These are phyloP conservation scores for Rhizomys pruinosus DNA, from an alignment of 2,113 vertebrate species.

Conservation along the genomic window DNA sequence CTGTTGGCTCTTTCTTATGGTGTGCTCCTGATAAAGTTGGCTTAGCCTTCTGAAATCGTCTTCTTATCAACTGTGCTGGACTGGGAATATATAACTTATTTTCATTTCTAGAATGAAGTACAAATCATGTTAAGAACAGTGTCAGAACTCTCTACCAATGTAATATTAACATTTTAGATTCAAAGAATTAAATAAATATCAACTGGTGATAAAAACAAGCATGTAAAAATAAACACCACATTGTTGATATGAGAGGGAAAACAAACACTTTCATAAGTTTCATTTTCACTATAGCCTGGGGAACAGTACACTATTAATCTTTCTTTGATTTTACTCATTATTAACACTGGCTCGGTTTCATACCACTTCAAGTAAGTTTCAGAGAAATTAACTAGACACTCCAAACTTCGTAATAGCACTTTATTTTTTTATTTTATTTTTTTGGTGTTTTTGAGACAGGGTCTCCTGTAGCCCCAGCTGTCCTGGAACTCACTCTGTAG, in stretches of 20 bases:
- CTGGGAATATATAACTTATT: slow-evolving; percentile 72
- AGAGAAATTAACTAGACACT: slow-evolving; percentile 6
- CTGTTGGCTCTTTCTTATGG: slow-evolving; percentile 64
- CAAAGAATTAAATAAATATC: slow-evolving; percentile 41
- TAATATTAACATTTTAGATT: slow-evolving; percentile 18
- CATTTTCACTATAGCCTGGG: slow-evolving; percentile 16
- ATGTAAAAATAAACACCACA: neutral
- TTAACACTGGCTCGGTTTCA: slow-evolving; percentile 15
- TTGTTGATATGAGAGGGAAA: slow-evolving; percentile 15
- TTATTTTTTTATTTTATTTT: too few relatives aligned
- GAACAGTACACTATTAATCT: slow-evolving; percentile 3
- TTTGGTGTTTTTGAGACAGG: too few relatives aligned
- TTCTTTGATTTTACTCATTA: slow-evolving; percentile 46
- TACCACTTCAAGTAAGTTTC: slow-evolving; percentile 29
- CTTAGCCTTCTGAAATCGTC: slow-evolving; percentile 75
- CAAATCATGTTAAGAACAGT: slow-evolving; percentile 56
- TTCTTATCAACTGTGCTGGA: slow-evolving; percentile 80
- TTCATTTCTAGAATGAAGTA: slow-evolving; percentile 66
- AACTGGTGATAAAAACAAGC: slow-evolving; percentile 45
- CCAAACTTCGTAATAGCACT: neutral
- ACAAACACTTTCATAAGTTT: slow-evolving; percentile 37
- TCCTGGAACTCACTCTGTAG: too few relatives aligned
- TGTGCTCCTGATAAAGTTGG: slow-evolving; percentile 78
- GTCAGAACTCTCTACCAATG: slow-evolving; percentile 24
- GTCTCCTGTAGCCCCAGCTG: too few relatives aligned